Evolutionary conservation across 2,113 vertebrate genomes (phyloP).

Genomic region (Redunca redunca): DNA sequence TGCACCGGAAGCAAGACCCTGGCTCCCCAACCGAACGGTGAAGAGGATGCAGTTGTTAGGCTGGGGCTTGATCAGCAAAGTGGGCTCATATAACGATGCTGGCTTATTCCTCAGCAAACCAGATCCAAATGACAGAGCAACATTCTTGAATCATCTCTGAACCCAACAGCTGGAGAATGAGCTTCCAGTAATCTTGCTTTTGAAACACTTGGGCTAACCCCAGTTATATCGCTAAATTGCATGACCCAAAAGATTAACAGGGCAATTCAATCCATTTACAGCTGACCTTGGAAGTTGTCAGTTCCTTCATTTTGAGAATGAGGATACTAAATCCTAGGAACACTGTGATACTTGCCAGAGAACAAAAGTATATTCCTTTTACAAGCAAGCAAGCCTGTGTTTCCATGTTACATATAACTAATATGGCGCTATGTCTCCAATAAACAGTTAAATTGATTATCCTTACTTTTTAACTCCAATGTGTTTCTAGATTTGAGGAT

Average conservation of each 20-base stretch:
- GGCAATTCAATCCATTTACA: neutral
- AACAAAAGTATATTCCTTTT: neutral
- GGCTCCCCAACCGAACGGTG: too few relatives aligned
- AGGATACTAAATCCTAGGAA: neutral
- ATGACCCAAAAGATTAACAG: neutral
- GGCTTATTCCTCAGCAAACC: neutral
- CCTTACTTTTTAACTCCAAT: neutral
- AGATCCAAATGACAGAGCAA: neutral
- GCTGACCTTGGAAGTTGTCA: neutral
- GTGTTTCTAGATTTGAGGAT: neutral
- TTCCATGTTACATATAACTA: neutral
- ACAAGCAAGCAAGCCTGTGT: neutral
- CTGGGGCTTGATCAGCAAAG: accelerated
- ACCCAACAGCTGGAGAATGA: neutral
- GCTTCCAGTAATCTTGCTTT: neutral
- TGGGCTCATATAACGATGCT: accelerated
- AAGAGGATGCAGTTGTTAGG: neutral
- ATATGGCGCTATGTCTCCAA: neutral
- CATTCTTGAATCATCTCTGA: neutral
- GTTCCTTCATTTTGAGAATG: neutral
- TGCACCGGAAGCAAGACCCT: neutral
- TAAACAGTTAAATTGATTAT: neutral
- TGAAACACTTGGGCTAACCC: neutral
- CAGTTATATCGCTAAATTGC: neutral
- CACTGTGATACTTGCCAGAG: neutral